These are phyloP conservation scores for Zaprionus obscuricornis DNA, from an alignment of 2,888 invertebrate species.

Conservation along the genomic window DNA sequence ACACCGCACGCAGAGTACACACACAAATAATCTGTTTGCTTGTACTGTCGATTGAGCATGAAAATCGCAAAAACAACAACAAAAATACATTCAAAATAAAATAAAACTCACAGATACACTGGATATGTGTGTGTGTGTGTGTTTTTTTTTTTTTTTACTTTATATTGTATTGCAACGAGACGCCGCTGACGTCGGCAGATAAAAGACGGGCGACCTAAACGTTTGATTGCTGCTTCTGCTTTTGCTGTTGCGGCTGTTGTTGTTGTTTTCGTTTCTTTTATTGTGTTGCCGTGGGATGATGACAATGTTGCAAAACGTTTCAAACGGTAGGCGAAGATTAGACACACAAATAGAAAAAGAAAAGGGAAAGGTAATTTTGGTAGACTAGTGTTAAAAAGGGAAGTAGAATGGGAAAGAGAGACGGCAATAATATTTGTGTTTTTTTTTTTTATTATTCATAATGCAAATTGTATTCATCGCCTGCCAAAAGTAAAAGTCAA, in stretches of 20 bases:
- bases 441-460: no score
- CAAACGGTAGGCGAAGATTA: slow-evolving; percentile 1
- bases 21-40: slow-evolving; percentile 39
- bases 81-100: slow-evolving; percentile 5
- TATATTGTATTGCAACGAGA: slow-evolving; percentile 32
- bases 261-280: slow-evolving; percentile 15
- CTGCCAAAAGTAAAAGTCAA: slow-evolving; percentile 56
- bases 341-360: not conserved
- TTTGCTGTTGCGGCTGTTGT: no score
- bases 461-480: slow-evolving; percentile 35
- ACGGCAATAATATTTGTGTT: no score
- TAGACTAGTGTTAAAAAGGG: no score
- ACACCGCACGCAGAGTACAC: slow-evolving; percentile 22
- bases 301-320: slow-evolving; percentile 50
- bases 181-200: slow-evolving; percentile 63
- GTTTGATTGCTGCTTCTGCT: slow-evolving; percentile 13
- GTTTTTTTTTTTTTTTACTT: not conserved
- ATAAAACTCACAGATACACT: slow-evolving; percentile 1
- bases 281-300: slow-evolving; percentile 14
- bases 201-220: slow-evolving; percentile 43
- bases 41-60: slow-evolving; percentile 50
- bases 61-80: slow-evolving; percentile 49
- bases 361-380: no score
- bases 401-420: no score
- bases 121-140: slow-evolving; percentile 14